phyloP scores from a whole-genome alignment of 2,113 vertebrate genomes.

The Pseudopipra pipra region DNA sequence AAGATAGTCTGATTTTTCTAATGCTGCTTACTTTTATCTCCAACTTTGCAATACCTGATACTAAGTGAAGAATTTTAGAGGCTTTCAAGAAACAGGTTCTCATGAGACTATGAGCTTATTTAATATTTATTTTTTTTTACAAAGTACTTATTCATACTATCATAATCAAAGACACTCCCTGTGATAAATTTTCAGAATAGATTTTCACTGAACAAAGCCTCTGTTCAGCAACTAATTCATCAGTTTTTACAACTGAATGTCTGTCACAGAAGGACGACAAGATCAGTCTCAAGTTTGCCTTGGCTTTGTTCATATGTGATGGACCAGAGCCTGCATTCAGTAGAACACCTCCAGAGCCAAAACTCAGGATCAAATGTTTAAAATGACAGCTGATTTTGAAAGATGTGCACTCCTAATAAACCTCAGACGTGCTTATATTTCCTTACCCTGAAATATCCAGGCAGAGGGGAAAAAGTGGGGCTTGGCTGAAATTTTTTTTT shows the following conservation, averaged over 20 bases:
- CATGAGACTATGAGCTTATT: background rate
- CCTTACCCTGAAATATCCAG: background rate
- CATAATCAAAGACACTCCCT: background rate
- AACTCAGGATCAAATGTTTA: background rate
- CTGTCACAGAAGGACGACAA: background rate
- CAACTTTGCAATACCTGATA: background rate
- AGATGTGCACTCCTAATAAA: background rate
- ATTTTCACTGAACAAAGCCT: background rate
- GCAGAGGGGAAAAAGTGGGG: background rate
- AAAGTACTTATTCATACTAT: background rate
- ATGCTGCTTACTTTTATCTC: background rate
- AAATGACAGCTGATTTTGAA: background rate
- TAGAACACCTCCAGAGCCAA: background rate
- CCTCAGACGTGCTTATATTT: background rate
- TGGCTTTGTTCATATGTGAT: background rate
- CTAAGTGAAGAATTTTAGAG: background rate
- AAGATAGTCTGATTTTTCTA: background rate
- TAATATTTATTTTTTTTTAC: background rate
- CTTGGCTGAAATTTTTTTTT: background rate
- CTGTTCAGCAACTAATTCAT: background rate
- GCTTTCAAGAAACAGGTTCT: background rate
- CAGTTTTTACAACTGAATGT: background rate
- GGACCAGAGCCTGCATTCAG: background rate
- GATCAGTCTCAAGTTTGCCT: background rate
- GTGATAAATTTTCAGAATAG: background rate